Conservation (phyloP, 1,140 invertebrate genomes). For the Caenorhabditis latens region DNA sequence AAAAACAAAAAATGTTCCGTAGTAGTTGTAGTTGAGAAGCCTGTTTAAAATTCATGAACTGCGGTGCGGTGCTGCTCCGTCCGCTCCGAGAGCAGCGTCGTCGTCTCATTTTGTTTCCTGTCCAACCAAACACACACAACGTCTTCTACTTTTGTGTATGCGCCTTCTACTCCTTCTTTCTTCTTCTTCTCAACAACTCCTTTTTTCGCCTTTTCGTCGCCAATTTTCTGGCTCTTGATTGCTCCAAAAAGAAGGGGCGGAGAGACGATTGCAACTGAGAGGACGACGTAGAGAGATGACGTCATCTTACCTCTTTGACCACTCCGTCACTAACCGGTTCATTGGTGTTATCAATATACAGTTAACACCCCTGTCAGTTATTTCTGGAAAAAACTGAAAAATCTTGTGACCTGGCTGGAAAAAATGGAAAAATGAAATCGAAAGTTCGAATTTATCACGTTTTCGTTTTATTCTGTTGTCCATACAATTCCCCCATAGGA, state of each 20-base stretch:
- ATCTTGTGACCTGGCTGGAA: background rate
- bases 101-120: slow-evolving; percentile 41
- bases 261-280: background rate
- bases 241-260: slow-evolving; percentile 5
- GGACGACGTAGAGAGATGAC: background rate
- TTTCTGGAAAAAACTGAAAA: background rate
- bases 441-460: slow-evolving; percentile 28
- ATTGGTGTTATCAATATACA: background rate
- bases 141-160: slow-evolving; percentile 20
- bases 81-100: background rate
- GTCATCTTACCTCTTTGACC: slow-evolving; percentile 16
- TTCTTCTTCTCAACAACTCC: background rate
- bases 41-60: slow-evolving; percentile 53
- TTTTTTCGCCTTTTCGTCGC: background rate
- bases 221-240: slow-evolving; percentile 55
- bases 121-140: background rate
- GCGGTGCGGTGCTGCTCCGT: background rate
- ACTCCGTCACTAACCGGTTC: slow-evolving; percentile 18
- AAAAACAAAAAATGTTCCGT: too few species aligned
- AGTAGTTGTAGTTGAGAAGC: background rate
- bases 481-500: background rate
- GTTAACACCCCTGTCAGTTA: background rate
- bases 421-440: background rate
- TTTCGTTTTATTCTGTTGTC: background rate
- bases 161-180: background rate